A percentile compares a stretch with the other conserved stretches of the same genome.
These are phyloP conservation scores for Sitobion miscanthi DNA, from an alignment of 1,140 invertebrate genomes.

Conservation along the genomic window DNA sequence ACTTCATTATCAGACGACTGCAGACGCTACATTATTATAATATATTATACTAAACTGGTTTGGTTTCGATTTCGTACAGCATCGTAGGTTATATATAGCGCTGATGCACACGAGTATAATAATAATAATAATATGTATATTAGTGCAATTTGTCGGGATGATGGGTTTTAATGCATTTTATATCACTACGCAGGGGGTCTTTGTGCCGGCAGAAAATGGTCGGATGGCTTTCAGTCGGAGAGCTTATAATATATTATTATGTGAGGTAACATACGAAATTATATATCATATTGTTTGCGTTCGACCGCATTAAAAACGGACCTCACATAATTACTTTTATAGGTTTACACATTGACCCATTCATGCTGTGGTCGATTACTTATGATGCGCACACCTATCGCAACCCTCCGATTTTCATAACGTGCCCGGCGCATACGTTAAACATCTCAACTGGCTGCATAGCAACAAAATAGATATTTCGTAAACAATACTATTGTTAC, in stretches of 20 bases:
- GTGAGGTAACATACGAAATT: slow-evolving; percentile 36
- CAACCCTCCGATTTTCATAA: slow-evolving; percentile 41
- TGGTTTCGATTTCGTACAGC: slow-evolving; percentile 42
- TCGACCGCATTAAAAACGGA: slow-evolving; percentile 45
- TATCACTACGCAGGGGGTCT: slow-evolving; percentile 51
- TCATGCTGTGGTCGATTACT: slow-evolving; percentile 30
- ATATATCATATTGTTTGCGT: slow-evolving; percentile 55
- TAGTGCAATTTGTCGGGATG: slow-evolving; percentile 49
- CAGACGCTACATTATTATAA: no score
- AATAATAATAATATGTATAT: background rate
- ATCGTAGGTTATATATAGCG: background rate
- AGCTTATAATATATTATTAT: background rate
- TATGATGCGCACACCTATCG: slow-evolving; percentile 10
- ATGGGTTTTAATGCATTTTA: slow-evolving; percentile 51
- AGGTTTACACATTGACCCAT: slow-evolving; percentile 21
- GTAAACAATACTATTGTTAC: slow-evolving; percentile 38
- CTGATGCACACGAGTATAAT: background rate
- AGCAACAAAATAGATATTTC: background rate
- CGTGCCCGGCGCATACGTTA: background rate
- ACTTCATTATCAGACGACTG: background rate
- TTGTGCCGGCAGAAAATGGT: slow-evolving; percentile 16
- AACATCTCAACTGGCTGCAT: background rate
- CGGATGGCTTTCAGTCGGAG: slow-evolving; percentile 22
- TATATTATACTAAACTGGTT: slow-evolving; percentile 12
- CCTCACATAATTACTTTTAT: slow-evolving; percentile 39